phyloP scores from a whole-genome alignment of 2,888 invertebrate species.

The Eucera pruinosa region DNA sequence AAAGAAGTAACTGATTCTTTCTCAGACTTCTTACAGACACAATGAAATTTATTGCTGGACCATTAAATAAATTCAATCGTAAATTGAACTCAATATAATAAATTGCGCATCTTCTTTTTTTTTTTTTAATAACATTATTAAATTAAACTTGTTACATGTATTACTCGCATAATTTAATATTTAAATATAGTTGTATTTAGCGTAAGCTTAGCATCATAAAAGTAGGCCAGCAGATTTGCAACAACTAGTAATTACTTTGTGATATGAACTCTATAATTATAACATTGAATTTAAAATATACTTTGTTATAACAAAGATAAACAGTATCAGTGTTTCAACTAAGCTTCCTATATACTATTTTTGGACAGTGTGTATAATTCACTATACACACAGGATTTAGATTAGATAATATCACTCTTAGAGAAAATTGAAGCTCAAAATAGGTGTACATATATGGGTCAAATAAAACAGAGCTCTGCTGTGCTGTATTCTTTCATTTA shows the following conservation, averaged over 20 bases:
- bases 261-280: not conserved
- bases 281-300: not conserved
- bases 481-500: slow-evolving; percentile 27
- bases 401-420: slow-evolving; percentile 70
- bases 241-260: slow-evolving; percentile 10
- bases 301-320: slow-evolving; percentile 10
- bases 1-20: slow-evolving; percentile 34
- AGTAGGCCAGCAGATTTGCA: slow-evolving; percentile 1
- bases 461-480: slow-evolving; percentile 30
- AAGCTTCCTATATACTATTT: slow-evolving; percentile 56
- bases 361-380: slow-evolving; percentile 44
- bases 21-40: slow-evolving; percentile 2
- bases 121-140: slow-evolving; percentile 7
- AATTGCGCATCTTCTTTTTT: too few species aligned
- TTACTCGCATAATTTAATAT: not conserved
- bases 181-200: not conserved
- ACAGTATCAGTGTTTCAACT: slow-evolving; percentile 7
- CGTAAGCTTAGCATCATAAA: not conserved
- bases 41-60: not conserved
- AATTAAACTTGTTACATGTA: not conserved
- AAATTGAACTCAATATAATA: too few species aligned
- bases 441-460: slow-evolving; percentile 45
- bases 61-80: too few species aligned
- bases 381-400: slow-evolving; percentile 59
- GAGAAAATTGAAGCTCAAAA: slow-evolving; percentile 65